phyloP scores from a whole-genome alignment of 2,888 invertebrate species.

The Ectemnius continuus region DNA sequence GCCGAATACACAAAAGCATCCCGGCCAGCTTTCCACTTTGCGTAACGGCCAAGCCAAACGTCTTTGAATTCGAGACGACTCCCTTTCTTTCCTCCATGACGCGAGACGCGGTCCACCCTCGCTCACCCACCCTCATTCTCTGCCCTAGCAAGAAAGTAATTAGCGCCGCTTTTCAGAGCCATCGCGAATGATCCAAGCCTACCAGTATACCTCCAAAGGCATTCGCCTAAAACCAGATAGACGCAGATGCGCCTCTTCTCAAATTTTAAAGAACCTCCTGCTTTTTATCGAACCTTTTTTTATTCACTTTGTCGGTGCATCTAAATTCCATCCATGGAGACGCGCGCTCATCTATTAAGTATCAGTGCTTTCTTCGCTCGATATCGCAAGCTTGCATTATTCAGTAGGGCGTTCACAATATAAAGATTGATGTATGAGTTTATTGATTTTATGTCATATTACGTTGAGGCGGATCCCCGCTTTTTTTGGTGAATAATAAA shows the following conservation, averaged over 20 bases:
- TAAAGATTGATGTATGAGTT: conserved; percentile 4
- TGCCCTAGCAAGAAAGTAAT: conserved; percentile 24
- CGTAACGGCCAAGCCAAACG: conserved; percentile 30
- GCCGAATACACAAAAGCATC: conserved; percentile 50
- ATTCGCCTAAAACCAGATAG: too few species aligned
- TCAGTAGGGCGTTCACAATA: neutral
- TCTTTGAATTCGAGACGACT: conserved; percentile 29
- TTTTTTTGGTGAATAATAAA: too few species aligned
- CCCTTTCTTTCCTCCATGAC: conserved; percentile 9
- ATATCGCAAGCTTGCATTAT: conserved; percentile 1
- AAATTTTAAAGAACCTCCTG: too few species aligned
- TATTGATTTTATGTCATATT: conserved; percentile 7
- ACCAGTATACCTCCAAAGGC: too few species aligned
- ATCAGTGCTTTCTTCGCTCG: neutral
- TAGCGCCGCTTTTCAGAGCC: conserved; percentile 10
- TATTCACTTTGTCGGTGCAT: too few species aligned
- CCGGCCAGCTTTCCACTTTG: conserved; percentile 37
- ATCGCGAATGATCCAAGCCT: neutral
- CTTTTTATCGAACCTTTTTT: too few species aligned
- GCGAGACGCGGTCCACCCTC: neutral
- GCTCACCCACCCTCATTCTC: too few species aligned
- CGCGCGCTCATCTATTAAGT: neutral
- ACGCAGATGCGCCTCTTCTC: too few species aligned
- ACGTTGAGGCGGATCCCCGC: neutral
- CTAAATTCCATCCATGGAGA: too few species aligned